phyloP scores from a whole-genome alignment of 2,888 invertebrate species.

The Pemphredon lugubris region DNA sequence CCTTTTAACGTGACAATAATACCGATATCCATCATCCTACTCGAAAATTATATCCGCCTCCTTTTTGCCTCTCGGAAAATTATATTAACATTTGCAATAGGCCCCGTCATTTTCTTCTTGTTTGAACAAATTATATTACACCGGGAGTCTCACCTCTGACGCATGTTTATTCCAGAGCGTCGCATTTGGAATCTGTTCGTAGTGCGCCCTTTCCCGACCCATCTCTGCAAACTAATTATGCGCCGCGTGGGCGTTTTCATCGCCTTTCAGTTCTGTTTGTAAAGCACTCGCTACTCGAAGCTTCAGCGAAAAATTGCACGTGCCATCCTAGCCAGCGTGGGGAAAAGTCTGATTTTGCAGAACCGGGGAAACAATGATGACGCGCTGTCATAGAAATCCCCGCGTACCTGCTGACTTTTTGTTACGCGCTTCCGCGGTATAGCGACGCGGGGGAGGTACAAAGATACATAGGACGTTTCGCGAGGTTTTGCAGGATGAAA shows the following conservation, averaged over 20 bases:
- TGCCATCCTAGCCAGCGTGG: not conserved
- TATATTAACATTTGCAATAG: not conserved
- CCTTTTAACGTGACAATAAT: too few species aligned
- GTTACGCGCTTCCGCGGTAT: too few species aligned
- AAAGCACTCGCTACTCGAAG: constrained; percentile 7
- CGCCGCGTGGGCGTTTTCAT: constrained; percentile 10
- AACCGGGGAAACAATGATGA: not conserved
- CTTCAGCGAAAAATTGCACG: constrained; percentile 12
- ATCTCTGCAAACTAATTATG: constrained; percentile 28
- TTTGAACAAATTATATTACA: too few species aligned
- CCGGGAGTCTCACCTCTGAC: too few species aligned
- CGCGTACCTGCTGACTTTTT: too few species aligned
- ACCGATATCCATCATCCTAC: too few species aligned
- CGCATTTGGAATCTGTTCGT: constrained; percentile 2
- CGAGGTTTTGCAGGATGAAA: too few species aligned
- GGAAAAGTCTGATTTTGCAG: not conserved
- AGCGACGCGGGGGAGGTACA: too few species aligned
- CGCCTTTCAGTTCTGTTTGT: constrained; percentile 17
- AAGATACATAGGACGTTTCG: too few species aligned
- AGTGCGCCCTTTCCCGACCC: not conserved
- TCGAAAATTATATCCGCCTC: too few species aligned
- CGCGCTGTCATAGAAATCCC: not conserved
- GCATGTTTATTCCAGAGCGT: not conserved
- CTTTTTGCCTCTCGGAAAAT: too few species aligned
- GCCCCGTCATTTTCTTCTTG: too few species aligned